These are phyloP conservation scores for Dipodomys ordii DNA, from an alignment of 2,113 vertebrate species.

Conservation along the genomic window DNA sequence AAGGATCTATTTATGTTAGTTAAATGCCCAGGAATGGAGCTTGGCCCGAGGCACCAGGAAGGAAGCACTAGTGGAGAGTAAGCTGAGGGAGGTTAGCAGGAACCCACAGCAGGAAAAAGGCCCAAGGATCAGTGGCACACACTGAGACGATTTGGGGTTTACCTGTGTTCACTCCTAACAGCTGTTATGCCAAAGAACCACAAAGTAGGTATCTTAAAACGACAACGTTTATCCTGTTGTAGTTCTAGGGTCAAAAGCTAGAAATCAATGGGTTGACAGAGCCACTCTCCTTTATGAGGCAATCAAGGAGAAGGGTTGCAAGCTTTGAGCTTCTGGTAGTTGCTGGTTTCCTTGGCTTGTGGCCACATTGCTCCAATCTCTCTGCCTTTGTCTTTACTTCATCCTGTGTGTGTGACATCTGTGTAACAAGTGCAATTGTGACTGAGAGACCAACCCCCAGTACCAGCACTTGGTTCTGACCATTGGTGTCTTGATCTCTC, in stretches of 20 bases:
- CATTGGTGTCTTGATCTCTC: background rate
- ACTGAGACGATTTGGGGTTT: background rate
- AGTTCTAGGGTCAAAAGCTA: background rate
- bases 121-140: background rate
- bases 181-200: background rate
- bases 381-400: background rate
- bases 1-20: background rate
- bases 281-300: rapidly evolving
- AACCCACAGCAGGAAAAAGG: background rate
- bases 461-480: background rate
- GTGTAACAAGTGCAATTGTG: background rate
- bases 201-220: background rate
- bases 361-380: rapidly evolving
- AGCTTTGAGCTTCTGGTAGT: background rate
- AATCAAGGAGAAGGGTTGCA: rapidly evolving
- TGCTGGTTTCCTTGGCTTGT: background rate
- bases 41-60: background rate
- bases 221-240: background rate
- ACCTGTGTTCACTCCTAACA: background rate
- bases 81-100: background rate
- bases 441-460: background rate
- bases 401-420: background rate
- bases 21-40: background rate
- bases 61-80: background rate
- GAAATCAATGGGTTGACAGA: rapidly evolving